Evolutionary conservation across 2,888 invertebrate species (phyloP), one percentile per base, ranked within the genome.

Genomic region (Parochlus steinenii): DNA sequence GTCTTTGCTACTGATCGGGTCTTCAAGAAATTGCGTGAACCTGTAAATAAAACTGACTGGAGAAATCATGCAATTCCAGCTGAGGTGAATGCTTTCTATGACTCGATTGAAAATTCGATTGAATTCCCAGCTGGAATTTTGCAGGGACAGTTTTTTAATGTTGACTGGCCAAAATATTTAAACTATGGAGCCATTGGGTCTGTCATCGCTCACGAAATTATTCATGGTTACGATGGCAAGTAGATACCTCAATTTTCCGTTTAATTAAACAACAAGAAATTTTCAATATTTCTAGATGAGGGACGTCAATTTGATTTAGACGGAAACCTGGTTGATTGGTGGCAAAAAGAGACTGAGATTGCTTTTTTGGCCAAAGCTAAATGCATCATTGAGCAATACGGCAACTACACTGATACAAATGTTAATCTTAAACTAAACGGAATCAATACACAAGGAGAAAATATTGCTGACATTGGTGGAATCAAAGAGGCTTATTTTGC

Each of bases 241-340:
- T 69, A 15, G 24, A n/a, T 27, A 28, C 40, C 14, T 23, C 25
- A 2, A n/a, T 39, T 29, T 16, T 19, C 17, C 24, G 2, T 12
- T 25, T n/a, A n/a, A n/a, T n/a, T n/a, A n/a, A n/a, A n/a, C n/a
- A n/a, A n/a, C n/a, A n/a, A n/a, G n/a, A n/a, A n/a, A n/a, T n/a
- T n/a, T n/a, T n/a, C n/a, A 6, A 25, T 27, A 8, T 34, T 28
- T 34, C 28, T 28, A 16, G 23, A 35, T 37, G 23, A 71, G 65
- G 89, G 93, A 33, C 73, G 90, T 32, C 86, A 89, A 62, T 93
- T 87, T 51, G 89, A 93, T 57, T 77, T 82, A 43, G 70, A 83
- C 42, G 93, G 93, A n/a, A 90, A 92, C 57, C 62, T 92, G 42
- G 72, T 80, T 1, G 85, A 90, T 50, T 93, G 93, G 93, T 93